phyloP scores from a whole-genome alignment of 2,888 invertebrate genomes.

The Synanthedon tipuliformis region DNA sequence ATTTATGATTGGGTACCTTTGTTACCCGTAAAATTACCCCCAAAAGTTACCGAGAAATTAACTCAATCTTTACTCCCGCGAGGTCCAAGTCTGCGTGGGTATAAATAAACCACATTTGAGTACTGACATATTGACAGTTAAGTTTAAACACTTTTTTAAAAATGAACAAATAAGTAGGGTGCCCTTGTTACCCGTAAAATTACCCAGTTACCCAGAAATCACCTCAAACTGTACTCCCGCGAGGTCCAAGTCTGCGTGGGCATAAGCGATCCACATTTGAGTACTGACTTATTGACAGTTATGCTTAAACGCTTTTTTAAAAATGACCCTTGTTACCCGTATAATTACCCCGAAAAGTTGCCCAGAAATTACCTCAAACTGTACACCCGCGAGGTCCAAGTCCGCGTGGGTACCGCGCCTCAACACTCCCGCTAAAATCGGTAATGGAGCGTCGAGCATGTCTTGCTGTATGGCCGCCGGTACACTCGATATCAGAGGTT shows the following conservation, averaged over 20 bases:
- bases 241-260: no score
- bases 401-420: slow-evolving; percentile 11
- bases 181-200: neutral
- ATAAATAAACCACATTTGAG: no score
- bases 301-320: neutral
- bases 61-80: no score
- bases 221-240: slow-evolving; percentile 32
- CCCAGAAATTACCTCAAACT: slow-evolving; percentile 29
- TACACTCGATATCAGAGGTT: slow-evolving; percentile 82
- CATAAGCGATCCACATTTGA: no score
- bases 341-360: neutral
- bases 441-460: slow-evolving; percentile 79
- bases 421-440: slow-evolving; percentile 80
- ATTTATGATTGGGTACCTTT: no score
- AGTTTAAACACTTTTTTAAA: no score
- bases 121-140: no score
- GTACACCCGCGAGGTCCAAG: slow-evolving; percentile 10
- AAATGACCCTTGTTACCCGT: neutral
- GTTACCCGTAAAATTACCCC: no score
- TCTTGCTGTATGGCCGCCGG: slow-evolving; percentile 78
- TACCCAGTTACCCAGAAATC: neutral
- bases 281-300: no score
- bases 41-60: no score
- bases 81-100: no score
- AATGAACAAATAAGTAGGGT: no score